Conservation (phyloP, 2,797 vertebrate species). For the Rhinatrema bivittatum region DNA sequence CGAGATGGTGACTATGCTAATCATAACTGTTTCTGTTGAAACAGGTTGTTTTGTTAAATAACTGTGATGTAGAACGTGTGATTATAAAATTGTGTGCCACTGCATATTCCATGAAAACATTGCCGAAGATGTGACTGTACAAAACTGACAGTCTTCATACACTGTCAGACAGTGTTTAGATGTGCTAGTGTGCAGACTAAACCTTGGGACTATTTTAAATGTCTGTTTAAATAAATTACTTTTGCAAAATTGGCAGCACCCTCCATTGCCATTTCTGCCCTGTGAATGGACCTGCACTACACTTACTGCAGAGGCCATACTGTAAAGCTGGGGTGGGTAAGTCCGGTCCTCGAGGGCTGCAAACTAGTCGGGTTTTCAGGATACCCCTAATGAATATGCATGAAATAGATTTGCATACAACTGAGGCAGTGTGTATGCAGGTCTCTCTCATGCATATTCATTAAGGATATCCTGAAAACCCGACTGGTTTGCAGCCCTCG, state of each 20-base stretch:
- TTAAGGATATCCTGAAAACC: no score
- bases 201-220: slow-evolving; percentile 14
- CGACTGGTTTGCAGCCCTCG: no score
- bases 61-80: slow-evolving; percentile 3
- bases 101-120: slow-evolving; percentile 4
- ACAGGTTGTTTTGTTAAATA: slow-evolving; percentile 6
- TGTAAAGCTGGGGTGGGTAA: no score
- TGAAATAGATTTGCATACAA: no score
- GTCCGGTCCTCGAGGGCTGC: no score
- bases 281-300: background rate
- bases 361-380: no score
- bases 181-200: slow-evolving; percentile 15
- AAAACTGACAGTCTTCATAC: slow-evolving; percentile 9
- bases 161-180: slow-evolving; percentile 15
- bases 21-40: no score
- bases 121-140: slow-evolving; percentile 7
- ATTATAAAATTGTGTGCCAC: background rate
- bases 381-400: no score
- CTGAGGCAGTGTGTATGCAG: no score
- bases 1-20: no score
- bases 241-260: slow-evolving; percentile 7
- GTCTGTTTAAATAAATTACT: slow-evolving; percentile 11
- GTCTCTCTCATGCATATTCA: no score
- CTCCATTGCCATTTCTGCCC: slow-evolving; percentile 9
- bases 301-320: background rate